phyloP scores from a whole-genome alignment of 2,888 invertebrate genomes.

The Lepetodrilus schrolli region DNA sequence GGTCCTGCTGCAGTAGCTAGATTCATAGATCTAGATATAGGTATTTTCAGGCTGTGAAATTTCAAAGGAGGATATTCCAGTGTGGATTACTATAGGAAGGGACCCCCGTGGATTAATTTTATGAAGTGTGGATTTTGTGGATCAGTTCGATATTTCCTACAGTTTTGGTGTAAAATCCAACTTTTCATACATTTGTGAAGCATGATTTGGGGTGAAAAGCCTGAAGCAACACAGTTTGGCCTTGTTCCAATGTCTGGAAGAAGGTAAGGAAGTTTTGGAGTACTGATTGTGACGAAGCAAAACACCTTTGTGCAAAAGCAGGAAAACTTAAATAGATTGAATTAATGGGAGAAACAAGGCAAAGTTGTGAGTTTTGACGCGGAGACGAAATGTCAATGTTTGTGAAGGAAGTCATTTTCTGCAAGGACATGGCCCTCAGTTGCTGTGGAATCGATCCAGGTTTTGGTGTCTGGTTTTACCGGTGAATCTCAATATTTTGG shows the following conservation, averaged over 20 bases:
- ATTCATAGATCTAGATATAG: not conserved
- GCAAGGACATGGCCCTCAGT: not conserved
- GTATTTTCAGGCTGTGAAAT: slow-evolving; percentile 7
- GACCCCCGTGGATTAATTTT: too few species aligned
- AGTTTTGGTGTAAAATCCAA: too few species aligned
- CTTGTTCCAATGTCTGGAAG: too few species aligned
- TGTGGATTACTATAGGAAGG: not conserved
- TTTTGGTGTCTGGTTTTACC: not conserved
- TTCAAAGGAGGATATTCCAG: slow-evolving; percentile 4
- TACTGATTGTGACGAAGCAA: not conserved
- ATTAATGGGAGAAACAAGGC: not conserved
- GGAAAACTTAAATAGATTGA: not conserved
- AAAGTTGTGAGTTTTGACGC: not conserved
- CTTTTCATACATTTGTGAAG: too few species aligned
- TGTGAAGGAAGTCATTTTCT: not conserved
- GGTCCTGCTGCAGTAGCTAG: too few species aligned
- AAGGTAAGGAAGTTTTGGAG: not conserved
- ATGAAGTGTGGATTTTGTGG: too few species aligned
- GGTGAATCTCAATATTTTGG: not conserved
- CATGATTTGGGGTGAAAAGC: too few species aligned
- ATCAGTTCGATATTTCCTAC: too few species aligned
- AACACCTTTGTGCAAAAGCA: not conserved
- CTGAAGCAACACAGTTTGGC: too few species aligned
- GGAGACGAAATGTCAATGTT: not conserved
- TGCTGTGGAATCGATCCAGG: not conserved